Evolutionary conservation across 2,888 invertebrate genomes (phyloP), one percentile per base, ranked within the genome.

Genomic region (Platypus cylindrus): DNA sequence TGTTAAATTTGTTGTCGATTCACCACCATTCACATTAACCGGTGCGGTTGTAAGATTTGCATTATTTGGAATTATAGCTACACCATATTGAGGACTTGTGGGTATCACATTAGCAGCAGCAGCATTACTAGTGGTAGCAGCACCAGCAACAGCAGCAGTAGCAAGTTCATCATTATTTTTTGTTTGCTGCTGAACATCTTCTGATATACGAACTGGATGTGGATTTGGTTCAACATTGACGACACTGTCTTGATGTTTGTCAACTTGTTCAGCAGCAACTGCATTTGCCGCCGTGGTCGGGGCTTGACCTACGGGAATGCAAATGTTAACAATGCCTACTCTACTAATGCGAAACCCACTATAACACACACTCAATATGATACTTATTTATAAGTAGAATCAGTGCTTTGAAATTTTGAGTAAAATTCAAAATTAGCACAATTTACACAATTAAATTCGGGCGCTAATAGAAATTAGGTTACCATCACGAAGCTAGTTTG

Each of bases 1-100:
- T 18, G 35, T 15, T 3, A 44, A 35, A n/a, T 32, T 35, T 5
- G 44, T 45, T 11, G 45, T 38, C 23, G 45, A 45, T 30, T 65
- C 50, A n/a, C n/a, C n/a, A n/a, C n/a, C n/a, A n/a, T n/a, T n/a
- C 46, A 62, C 20, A 46, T 53, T 43, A 54, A 65, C 52, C 52
- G 62, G 51, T 53, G 24, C 40, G 24, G 48, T 48, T 16, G 43
- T 41, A 18, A 44, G 36, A n/a, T 41, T 37, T 20, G 36, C 25
- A 23, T 40, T 38, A 3, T 60, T 63, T 7, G 69, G 64, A 33
- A 73, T 71, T 37, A 73, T 71, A 32, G 73, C 73, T 46, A 74
- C 59, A 48, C 73, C 74, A 55, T 73, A 74, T 56, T 74, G 73
- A 48, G 73, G 70, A 58, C 72, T 72, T 41, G 73, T 73, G 45